Evolutionary conservation across 2,888 invertebrate genomes (phyloP).

Genomic region (Phortica okadai): DNA sequence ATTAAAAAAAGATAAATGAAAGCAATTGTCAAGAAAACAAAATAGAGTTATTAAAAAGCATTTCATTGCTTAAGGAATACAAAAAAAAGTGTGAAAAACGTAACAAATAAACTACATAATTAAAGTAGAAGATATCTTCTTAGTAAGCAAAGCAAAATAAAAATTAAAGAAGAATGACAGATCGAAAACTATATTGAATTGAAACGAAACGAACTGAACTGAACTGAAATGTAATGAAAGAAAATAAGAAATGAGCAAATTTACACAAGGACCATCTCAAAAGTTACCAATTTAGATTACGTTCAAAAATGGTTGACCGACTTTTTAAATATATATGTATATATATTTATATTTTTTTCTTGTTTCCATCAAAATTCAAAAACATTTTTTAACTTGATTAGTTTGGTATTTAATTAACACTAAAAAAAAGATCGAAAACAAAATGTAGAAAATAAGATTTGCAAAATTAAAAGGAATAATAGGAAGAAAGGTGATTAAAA

Average conservation of each 20-base stretch:
- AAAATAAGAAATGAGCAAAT: slow-evolving; percentile 64
- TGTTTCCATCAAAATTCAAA: slow-evolving; percentile 18
- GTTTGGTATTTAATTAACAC: background rate
- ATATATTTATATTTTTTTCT: slow-evolving; percentile 14
- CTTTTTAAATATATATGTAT: slow-evolving; percentile 8
- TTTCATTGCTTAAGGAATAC: slow-evolving; percentile 2
- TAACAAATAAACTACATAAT: slow-evolving; percentile 29
- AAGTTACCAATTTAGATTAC: slow-evolving; percentile 85
- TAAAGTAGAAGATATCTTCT: slow-evolving; percentile 5
- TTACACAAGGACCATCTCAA: slow-evolving; percentile 92
- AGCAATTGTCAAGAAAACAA: slow-evolving; percentile 28
- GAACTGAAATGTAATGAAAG: slow-evolving; percentile 24
- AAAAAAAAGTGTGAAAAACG: slow-evolving; percentile 38
- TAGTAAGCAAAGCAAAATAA: slow-evolving; percentile 40
- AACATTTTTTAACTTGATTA: background rate
- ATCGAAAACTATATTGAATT: slow-evolving; percentile 29
- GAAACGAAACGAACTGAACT: background rate
- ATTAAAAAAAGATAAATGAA: slow-evolving; percentile 34
- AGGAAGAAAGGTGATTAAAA: slow-evolving; percentile 6
- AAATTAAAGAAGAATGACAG: slow-evolving; percentile 34
- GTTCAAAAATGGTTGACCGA: slow-evolving; percentile 29
- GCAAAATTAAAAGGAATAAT: background rate
- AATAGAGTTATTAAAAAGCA: slow-evolving; percentile 26
- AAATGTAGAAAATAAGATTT: background rate
- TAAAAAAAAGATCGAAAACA: background rate